Conservation (phyloP, 2,888 invertebrate genomes). For the Gandaritis pyraliata region DNA sequence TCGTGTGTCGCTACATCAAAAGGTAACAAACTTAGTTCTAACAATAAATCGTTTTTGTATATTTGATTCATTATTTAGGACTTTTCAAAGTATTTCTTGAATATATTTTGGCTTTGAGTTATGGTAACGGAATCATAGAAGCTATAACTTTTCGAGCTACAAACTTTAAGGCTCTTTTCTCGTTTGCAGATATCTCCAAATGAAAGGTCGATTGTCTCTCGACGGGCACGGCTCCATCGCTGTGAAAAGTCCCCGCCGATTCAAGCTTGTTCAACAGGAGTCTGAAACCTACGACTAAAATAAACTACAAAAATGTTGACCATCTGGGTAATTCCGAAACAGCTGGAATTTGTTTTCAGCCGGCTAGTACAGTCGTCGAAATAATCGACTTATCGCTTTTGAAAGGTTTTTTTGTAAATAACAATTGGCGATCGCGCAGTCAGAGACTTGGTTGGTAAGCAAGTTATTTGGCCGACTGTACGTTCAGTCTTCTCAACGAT, state of each 20-base stretch:
- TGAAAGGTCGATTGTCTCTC: slow-evolving; percentile 89
- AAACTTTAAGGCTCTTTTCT: not conserved
- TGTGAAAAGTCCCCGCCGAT: slow-evolving; percentile 93
- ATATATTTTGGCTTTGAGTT: too few relatives aligned
- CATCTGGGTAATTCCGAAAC: not conserved
- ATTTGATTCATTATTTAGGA: too few relatives aligned
- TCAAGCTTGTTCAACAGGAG: slow-evolving; percentile 95
- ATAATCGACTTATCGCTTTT: slow-evolving; percentile 5
- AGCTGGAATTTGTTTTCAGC: slow-evolving; percentile 19
- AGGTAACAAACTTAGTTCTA: slow-evolving; percentile 63
- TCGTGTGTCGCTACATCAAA: slow-evolving; percentile 93
- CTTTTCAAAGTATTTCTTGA: too few relatives aligned
- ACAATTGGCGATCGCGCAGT: slow-evolving; percentile 1
- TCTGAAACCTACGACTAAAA: slow-evolving; percentile 94
- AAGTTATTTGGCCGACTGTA: slow-evolving; percentile 7
- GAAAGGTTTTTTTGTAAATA: not conserved
- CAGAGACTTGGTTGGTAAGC: not conserved
- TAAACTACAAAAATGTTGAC: not conserved
- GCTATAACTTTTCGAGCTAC: too few relatives aligned
- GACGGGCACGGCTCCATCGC: slow-evolving; percentile 91
- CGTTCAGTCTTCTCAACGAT: not conserved
- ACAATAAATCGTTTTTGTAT: too few relatives aligned
- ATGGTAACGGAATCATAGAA: too few relatives aligned
- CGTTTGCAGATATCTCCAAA: slow-evolving; percentile 86
- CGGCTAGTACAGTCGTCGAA: slow-evolving; percentile 8